Evolutionary conservation across 2,888 invertebrate genomes (phyloP).

Genomic region (Drosophila yooni): DNA sequence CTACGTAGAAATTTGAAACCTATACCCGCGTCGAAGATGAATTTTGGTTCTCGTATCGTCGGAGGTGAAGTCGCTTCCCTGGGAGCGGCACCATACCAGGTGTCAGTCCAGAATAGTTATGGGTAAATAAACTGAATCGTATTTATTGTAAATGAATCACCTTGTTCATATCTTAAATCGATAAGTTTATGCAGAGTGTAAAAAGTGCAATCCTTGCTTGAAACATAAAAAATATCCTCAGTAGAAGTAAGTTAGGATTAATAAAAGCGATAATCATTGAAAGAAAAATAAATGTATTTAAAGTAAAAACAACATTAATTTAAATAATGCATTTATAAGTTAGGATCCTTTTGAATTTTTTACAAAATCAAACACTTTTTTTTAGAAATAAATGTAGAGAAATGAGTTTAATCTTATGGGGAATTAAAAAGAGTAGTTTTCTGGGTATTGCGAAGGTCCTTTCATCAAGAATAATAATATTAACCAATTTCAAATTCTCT

Average conservation of each 20-base stretch:
- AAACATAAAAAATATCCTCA: background rate
- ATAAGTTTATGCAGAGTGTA: background rate
- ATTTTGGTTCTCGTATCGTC: conserved; percentile 62
- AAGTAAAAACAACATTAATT: background rate
- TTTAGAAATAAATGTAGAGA: background rate
- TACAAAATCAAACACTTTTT: background rate
- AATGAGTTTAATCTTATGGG: background rate
- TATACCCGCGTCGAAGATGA: conserved; percentile 9
- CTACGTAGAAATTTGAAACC: conserved; percentile 41
- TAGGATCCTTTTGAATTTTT: too few species aligned
- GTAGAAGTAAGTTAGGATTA: background rate
- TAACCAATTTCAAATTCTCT: background rate
- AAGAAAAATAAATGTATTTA: accelerated
- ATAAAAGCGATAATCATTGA: background rate
- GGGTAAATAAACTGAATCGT: conserved; percentile 41
- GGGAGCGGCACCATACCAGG: conserved; percentile 81
- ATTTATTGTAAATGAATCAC: background rate
- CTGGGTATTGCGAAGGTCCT: background rate
- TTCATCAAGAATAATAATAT: background rate
- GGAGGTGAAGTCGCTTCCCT: conserved; percentile 70
- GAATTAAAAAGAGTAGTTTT: background rate
- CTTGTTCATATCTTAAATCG: background rate
- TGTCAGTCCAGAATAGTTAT: conserved; percentile 78
- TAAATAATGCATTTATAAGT: background rate
- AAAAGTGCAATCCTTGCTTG: background rate